Percentiles rank a stretch among this genome's conserved stretches.
Evolutionary conservation across 2,797 vertebrate species (phyloP).

Genomic region (Jordanella pulchra): DNA sequence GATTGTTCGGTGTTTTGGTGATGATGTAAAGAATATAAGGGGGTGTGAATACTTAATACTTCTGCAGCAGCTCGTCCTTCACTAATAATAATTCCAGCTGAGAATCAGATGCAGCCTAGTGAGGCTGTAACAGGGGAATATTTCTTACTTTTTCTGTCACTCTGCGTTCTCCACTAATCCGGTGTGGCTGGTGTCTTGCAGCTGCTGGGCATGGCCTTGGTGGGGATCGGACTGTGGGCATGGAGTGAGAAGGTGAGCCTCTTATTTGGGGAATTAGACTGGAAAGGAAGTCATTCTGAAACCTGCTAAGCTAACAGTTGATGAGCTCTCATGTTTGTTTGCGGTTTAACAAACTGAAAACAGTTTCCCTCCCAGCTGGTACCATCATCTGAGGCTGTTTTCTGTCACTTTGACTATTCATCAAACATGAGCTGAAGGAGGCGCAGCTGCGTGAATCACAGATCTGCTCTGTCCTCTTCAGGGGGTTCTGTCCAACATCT

Average conservation of each 20-base stretch:
- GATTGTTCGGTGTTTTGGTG: no score
- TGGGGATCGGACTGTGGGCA: constrained; percentile 96
- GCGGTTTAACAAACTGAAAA: no score
- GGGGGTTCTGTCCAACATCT: constrained; percentile 98
- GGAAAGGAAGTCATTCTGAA: neutral
- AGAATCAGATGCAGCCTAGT: neutral
- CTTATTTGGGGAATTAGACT: neutral
- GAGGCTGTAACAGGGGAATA: neutral
- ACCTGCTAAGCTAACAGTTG: no score
- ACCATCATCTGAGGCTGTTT: neutral
- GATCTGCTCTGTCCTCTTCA: constrained; percentile 53
- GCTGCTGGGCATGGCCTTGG: constrained; percentile 96
- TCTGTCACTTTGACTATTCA: neutral
- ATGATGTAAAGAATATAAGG: no score
- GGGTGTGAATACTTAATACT: neutral
- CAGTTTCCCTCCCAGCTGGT: no score
- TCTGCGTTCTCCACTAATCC: neutral
- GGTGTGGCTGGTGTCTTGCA: constrained; percentile 68
- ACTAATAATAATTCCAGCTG: neutral
- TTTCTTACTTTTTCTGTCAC: constrained; percentile 2
- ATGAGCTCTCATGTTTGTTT: no score
- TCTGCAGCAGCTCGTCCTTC: neutral
- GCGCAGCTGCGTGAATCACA: neutral
- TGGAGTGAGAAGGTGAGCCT: constrained; percentile 97
- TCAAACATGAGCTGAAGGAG: neutral